Evolutionary conservation across 2,797 vertebrate genomes (phyloP), one percentile per base, ranked within the genome.

Genomic region (Gobio occitaniae): DNA sequence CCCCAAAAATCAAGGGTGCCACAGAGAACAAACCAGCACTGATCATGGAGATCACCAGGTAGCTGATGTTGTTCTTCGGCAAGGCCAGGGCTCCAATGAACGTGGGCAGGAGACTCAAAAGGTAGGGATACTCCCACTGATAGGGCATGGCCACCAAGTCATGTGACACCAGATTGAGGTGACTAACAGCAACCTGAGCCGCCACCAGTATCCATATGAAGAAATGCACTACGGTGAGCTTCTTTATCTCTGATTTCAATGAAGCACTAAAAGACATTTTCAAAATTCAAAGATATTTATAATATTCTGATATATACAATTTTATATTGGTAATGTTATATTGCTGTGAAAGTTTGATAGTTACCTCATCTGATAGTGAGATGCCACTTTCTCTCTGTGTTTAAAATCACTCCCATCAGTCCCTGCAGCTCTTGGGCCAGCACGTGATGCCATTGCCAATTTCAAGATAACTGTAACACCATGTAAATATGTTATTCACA

Each of bases 31-130:
- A 96, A 11, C 98, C 98, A 0, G 94, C 94, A 82, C 98, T 99
- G 92, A 99, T 98, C 98, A 99, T 98, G 90, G 97, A 98, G 87
- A 99, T 93, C 69, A 99, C 98, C 93, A 99, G 91, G 93, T 99
- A 99, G 92, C 98, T 99, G 90, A 99, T 97, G 92, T 99, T 99
- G 95, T 98, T 99, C 41, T 96, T 97, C 9, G 97, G 98, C 61
- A 99, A 96, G 38, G 98, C 97, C 86, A 99, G 89, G 68, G 97
- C 95, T 87, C 97, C 97, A 72, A 96, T 95, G 65, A 98, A 88
- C 2, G 97, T 95, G 1, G 98, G 98, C 69, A 98, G 86, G 82
- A 97, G 89, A 91, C 98, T 99, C 86, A 99, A 95, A 76, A 99
- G 92, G 90, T 99, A 99, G 0, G 97, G 98, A 89, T 99, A 99